phyloP scores from a whole-genome alignment of 2,113 vertebrate genomes.

The Illadopsis cleaveri region DNA sequence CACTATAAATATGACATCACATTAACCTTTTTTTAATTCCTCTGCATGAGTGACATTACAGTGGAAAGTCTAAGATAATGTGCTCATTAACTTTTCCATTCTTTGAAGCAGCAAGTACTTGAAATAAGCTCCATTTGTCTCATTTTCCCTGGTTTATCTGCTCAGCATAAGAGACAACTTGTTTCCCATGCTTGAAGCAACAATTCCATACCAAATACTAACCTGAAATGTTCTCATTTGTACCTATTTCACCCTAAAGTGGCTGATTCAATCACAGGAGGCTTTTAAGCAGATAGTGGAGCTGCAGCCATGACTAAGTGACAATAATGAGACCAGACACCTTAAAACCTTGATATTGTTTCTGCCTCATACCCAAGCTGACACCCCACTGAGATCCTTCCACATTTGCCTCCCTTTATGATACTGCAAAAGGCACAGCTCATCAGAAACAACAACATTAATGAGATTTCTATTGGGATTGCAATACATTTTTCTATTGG shows the following conservation, averaged over 20 bases:
- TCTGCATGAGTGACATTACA: not conserved
- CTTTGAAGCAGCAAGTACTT: not conserved
- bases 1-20: not conserved
- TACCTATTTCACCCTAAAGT: not conserved
- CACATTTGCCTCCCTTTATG: not conserved
- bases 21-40: not conserved
- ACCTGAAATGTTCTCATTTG: not conserved
- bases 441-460: constrained; percentile 18
- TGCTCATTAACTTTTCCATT: not conserved
- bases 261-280: not conserved
- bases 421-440: not conserved
- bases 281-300: not conserved
- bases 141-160: not conserved
- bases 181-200: not conserved
- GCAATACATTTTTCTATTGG: constrained; percentile 15
- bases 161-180: not conserved
- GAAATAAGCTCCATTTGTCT: not conserved
- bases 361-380: constrained; percentile 14
- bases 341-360: constrained; percentile 48
- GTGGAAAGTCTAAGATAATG: not conserved
- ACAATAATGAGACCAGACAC: not conserved
- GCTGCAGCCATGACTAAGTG: not conserved
- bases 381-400: constrained; percentile 19
- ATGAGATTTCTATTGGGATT: constrained; percentile 38
- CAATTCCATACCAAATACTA: not conserved